Base-by-base conservation (phyloP, 1,140 invertebrate species). In the Agrilus planipennis region DNA sequence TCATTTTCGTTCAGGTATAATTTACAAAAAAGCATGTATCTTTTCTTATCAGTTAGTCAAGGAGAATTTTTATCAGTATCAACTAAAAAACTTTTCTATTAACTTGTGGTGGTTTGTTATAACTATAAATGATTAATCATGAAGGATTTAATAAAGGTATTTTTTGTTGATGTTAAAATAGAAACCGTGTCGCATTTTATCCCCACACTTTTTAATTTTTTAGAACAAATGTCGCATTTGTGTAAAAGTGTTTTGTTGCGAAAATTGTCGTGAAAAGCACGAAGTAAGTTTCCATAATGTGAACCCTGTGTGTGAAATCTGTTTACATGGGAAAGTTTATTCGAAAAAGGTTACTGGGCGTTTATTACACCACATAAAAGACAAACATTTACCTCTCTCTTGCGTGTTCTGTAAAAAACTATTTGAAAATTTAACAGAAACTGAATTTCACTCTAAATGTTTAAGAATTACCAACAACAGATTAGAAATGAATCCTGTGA, bases 141-240 rank as follows among this genome's bases (percentile, higher is more conserved):
- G n/a, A n/a, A n/a, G n/a, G n/a, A n/a, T n/a, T n/a, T n/a, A n/a
- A n/a, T n/a, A n/a, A n/a, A n/a, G n/a, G n/a, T n/a, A n/a, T n/a
- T n/a, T n/a, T n/a, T n/a, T n/a, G n/a, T n/a, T n/a, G n/a, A n/a
- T n/a, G n/a, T n/a, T n/a, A n/a, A n/a, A n/a, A n/a, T n/a, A n/a
- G n/a, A n/a, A n/a, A n/a, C n/a, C n/a, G n/a, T n/a, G n/a, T n/a
- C n/a, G n/a, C n/a, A n/a, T n/a, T n/a, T n/a, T n/a, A n/a, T n/a
- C n/a, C n/a, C n/a, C n/a, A n/a, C n/a, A n/a, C n/a, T n/a, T n/a
- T n/a, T n/a, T n/a, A n/a, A n/a, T 18, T 16, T 40, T 40, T 2
- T n/a, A 41, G 39, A 41, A 41, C 27, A 34, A 41, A 3, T 41
- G 39, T 23, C 29, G 39, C 15, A 23, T 34, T 2, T 41, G 39